phyloP scores from a whole-genome alignment of 2,797 vertebrate species.

The Pogonophryne albipinna region DNA sequence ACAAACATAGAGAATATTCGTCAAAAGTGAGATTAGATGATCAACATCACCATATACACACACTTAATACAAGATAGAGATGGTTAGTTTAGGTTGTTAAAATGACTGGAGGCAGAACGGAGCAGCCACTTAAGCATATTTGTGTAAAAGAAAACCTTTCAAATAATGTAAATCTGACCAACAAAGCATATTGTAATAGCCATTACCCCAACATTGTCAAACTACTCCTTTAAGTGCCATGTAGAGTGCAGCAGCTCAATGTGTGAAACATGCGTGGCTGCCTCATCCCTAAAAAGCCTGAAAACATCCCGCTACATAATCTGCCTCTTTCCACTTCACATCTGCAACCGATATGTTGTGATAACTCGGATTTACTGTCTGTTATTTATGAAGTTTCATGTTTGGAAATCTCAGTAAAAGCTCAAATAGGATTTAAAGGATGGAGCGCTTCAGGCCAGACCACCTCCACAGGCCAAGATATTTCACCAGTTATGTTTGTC shows the following conservation, averaged over 20 bases:
- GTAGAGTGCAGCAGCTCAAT: not conserved
- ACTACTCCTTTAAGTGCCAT: not conserved
- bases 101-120: not conserved
- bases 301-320: not conserved
- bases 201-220: not conserved
- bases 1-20: not conserved
- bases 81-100: not conserved
- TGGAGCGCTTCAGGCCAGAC: slow-evolving; percentile 40
- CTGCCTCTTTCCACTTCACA: slow-evolving; percentile 36
- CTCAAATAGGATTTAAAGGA: slow-evolving; percentile 56
- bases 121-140: not conserved
- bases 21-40: not conserved
- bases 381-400: slow-evolving; percentile 57
- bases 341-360: slow-evolving; percentile 39
- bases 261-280: not conserved
- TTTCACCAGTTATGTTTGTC: slow-evolving; percentile 44
- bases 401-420: slow-evolving; percentile 43
- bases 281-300: slow-evolving; percentile 3
- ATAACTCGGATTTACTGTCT: slow-evolving; percentile 32
- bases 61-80: too few relatives aligned
- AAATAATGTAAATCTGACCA: slow-evolving; percentile 1
- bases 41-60: not conserved
- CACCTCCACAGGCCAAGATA: slow-evolving; percentile 47
- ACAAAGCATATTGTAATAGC: not conserved
- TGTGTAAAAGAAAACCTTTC: not conserved